phyloP scores from a whole-genome alignment of 2,113 vertebrate genomes.

The Chionodraco myersi region DNA sequence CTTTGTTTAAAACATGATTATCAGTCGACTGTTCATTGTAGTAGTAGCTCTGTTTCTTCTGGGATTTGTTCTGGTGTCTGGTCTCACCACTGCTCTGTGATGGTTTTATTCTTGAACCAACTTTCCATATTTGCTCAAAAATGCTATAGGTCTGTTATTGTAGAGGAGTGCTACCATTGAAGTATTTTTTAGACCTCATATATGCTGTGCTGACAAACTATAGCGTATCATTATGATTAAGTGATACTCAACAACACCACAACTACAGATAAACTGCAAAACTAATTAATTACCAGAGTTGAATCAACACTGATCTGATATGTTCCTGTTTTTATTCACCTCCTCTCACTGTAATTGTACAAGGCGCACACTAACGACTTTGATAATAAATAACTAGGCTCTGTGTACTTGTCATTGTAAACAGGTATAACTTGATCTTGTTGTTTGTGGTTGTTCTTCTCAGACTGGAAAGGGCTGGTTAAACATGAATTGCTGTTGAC shows the following conservation, averaged over 20 bases:
- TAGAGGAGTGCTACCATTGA: not conserved
- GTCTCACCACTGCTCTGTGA: constrained; percentile 27
- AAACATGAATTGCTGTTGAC: not conserved
- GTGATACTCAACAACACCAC: not conserved
- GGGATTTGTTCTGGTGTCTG: constrained; percentile 19
- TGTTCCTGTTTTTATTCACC: not conserved
- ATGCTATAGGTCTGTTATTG: not conserved
- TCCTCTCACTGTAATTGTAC: not conserved
- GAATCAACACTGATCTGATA: not conserved
- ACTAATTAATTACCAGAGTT: not conserved
- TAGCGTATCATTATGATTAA: not conserved
- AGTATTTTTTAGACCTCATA: not conserved
- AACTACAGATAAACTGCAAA: not conserved
- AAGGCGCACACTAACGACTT: not conserved
- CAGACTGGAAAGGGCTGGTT: not conserved
- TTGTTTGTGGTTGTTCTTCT: not conserved
- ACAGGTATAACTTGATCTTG: not conserved
- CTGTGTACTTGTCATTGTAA: not conserved
- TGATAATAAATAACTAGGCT: not conserved
- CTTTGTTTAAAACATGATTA: constrained; percentile 44
- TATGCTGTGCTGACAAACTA: not conserved
- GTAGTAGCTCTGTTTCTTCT: constrained; percentile 1
- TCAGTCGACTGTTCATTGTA: constrained; percentile 14
- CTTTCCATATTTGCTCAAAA: constrained; percentile 23
- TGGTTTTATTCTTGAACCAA: constrained; percentile 4